phyloP scores from a whole-genome alignment of 2,113 vertebrate species.

The Myiozetetes cayanensis region DNA sequence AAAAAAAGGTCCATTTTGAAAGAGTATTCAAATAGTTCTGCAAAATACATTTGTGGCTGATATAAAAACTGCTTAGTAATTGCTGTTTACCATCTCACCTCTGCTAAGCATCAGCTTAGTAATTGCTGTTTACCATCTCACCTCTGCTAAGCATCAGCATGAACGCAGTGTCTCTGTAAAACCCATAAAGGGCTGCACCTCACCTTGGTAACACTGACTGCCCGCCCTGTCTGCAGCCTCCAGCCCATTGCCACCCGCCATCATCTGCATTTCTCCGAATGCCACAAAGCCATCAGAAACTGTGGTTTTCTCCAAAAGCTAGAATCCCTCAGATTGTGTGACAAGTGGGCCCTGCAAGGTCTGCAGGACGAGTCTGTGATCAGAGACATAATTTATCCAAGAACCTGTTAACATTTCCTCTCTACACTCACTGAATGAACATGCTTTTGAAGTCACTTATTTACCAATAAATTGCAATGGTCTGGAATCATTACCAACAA shows the following conservation, averaged over 20 bases:
- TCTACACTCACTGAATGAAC: constrained; percentile 32
- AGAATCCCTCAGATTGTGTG: background rate
- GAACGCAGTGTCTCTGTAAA: background rate
- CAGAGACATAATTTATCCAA: constrained; percentile 53
- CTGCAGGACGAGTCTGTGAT: background rate
- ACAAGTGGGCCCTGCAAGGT: background rate
- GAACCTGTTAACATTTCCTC: constrained; percentile 66
- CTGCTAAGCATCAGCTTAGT: background rate
- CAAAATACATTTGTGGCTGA: background rate
- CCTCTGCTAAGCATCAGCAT: background rate
- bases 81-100: background rate
- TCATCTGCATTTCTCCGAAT: background rate
- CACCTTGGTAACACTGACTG: background rate
- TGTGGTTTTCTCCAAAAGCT: constrained; percentile 32
- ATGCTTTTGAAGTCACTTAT: constrained; percentile 59
- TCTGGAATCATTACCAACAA: constrained; percentile 74
- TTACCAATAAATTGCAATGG: constrained; percentile 72
- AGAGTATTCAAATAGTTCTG: background rate
- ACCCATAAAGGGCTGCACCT: background rate
- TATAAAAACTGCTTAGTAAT: background rate
- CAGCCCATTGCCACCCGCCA: background rate
- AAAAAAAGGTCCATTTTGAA: background rate
- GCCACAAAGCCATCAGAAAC: constrained; percentile 25
- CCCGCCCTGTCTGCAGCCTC: background rate
- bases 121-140: background rate